Evolutionary conservation across 2,113 vertebrate genomes (phyloP).

Genomic region (Hylia prasina): DNA sequence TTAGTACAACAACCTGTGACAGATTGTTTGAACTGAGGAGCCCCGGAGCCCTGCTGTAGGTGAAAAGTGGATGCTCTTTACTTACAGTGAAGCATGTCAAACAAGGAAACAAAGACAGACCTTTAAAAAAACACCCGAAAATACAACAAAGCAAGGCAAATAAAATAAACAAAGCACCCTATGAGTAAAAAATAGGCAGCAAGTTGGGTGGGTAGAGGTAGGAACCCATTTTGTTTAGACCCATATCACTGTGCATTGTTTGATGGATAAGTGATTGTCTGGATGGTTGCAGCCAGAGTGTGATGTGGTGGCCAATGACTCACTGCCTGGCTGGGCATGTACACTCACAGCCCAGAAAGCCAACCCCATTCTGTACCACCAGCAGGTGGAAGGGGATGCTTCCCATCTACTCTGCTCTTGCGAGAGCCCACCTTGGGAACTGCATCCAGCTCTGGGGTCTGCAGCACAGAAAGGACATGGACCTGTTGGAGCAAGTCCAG

Average conservation of each 20-base stretch:
- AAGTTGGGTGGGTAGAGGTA: neutral
- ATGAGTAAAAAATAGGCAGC: neutral
- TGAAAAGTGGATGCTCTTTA: constrained; percentile 21
- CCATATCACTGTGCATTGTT: fast-evolving
- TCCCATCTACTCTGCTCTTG: neutral
- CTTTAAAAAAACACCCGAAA: neutral
- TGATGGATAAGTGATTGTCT: neutral
- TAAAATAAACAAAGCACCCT: neutral
- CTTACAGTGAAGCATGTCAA: neutral
- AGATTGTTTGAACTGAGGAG: constrained; percentile 41
- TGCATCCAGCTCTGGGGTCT: neutral
- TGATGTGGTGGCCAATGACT: neutral
- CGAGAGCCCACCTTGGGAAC: neutral
- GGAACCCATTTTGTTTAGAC: neutral
- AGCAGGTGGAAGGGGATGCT: neutral
- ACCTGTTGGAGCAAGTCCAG: neutral
- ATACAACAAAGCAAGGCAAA: neutral
- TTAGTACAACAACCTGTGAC: constrained; percentile 33
- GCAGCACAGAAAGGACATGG: neutral
- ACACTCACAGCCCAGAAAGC: neutral
- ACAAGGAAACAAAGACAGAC: neutral
- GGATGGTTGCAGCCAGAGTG: neutral
- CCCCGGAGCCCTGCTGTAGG: constrained; percentile 37
- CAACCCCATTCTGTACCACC: neutral
- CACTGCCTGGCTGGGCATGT: neutral